Conservation (phyloP, 2,113 vertebrate genomes). For the Sterrhoptilus dennistouni region DNA sequence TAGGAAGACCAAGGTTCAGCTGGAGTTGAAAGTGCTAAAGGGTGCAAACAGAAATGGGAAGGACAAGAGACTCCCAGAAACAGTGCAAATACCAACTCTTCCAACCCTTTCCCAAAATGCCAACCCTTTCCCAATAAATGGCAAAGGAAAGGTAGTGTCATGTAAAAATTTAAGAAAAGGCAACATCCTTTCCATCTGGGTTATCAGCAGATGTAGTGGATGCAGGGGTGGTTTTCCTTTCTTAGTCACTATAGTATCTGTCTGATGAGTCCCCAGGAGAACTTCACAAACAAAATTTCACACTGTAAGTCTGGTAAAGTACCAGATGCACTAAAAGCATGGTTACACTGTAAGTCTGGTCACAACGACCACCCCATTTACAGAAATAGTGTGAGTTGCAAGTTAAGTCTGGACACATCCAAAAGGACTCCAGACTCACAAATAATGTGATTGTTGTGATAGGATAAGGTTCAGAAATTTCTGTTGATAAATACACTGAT, state of each 20-base stretch:
- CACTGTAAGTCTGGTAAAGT: too few species aligned
- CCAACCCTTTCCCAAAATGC: background rate
- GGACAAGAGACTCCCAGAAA: background rate
- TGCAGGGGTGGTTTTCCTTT: background rate
- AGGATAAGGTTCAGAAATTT: background rate
- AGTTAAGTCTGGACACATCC: fast-evolving
- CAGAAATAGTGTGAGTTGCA: background rate
- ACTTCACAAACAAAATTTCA: background rate
- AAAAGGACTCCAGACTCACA: background rate
- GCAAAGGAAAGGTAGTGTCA: background rate
- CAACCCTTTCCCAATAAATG: background rate
- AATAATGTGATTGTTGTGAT: background rate
- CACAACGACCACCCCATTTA: too few species aligned
- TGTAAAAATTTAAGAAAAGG: background rate
- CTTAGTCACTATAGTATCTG: background rate
- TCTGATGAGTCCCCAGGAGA: background rate
- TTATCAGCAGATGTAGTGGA: background rate
- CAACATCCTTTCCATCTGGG: background rate
- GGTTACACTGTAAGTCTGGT: background rate
- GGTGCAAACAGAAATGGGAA: background rate
- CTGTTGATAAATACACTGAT: background rate
- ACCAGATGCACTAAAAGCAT: too few species aligned
- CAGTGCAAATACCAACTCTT: background rate
- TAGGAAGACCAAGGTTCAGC: background rate
- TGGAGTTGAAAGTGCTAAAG: background rate